Base-by-base conservation (phyloP, 2,113 vertebrate species). In the Grallaria varia region DNA sequence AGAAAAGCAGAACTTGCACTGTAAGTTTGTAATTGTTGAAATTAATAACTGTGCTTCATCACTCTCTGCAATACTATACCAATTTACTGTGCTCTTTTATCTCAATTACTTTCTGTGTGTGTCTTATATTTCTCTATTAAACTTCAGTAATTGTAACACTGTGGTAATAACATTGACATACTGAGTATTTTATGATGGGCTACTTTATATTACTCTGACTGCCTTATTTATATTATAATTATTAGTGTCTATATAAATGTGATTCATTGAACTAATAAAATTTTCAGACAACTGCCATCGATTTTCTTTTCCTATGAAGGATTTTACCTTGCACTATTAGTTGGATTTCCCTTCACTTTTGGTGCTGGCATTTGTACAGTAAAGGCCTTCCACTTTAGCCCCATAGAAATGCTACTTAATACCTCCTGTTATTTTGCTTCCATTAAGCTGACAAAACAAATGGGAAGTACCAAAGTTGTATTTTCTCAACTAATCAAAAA, bases 41-140 rank as follows among this genome's bases (percentile, higher is more conserved):
- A 90, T 89, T 76, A 94, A 42, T 84, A 91, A 93, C 67, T 55
- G 58, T 52, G 35, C 35, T 68, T 95, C 87, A 84, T 95, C 87
- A 45, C 37, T 86, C 91, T 86, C 90, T 89, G 49, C 78, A 60
- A 64, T 35, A 77, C 75, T 71, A 7, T n/a, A 63, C 31, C 42
- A 89, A 92, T 95, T 93, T 84, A 94, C 81, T 44, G 21, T 27
- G 25, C 55, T 92, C 79, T 92, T 97, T 96, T 94, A 96, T 95
- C 91, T 95, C 95, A 90, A 91, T 94, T 95, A 90, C 91, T 95
- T 94, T 89, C 68, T 90, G 1, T 87, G 45, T 81, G 76, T 92
- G 68, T 82, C 78, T 89, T 92, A 78, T 81, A 96, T 96, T 96
- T 96, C 95, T 84, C 93, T 95, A 93, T 95, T 96, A 93, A 94